Conservation (phyloP, 2,797 vertebrate species). For the Tenualosa ilisha region DNA sequence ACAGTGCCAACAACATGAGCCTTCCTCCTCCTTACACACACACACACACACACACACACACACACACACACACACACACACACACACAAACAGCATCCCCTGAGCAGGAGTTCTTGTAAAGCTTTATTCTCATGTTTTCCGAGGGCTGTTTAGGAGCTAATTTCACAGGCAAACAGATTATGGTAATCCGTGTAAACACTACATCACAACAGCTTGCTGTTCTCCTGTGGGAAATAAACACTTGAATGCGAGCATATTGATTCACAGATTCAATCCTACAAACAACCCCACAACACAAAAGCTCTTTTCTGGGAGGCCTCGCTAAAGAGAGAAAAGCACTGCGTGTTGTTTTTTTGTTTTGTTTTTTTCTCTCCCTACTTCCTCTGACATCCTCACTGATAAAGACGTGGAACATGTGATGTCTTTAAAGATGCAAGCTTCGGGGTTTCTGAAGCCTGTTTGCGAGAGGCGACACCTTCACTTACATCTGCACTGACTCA, state of each 20-base stretch:
- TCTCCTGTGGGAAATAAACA: conserved; percentile 78
- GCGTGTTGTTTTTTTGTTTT: no score
- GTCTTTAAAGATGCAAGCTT: conserved; percentile 28
- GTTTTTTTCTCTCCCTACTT: not conserved
- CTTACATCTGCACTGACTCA: conserved; percentile 7
- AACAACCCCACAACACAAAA: conserved; percentile 69
- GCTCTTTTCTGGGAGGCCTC: conserved; percentile 72
- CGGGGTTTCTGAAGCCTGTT: conserved; percentile 28
- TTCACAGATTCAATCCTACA: conserved; percentile 68
- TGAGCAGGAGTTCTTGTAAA: conserved; percentile 66
- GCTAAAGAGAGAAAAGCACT: conserved; percentile 60
- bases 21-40: conserved; percentile 22
- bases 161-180: conserved; percentile 85
- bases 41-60: conserved; percentile 23
- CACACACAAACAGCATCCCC: conserved; percentile 63
- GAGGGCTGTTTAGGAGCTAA: conserved; percentile 78
- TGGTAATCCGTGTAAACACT: conserved; percentile 84
- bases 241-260: conserved; percentile 76
- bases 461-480: not conserved
- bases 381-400: conserved; percentile 43
- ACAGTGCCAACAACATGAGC: conserved; percentile 60
- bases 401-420: conserved; percentile 45
- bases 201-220: conserved; percentile 79
- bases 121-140: conserved; percentile 70
- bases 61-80: conserved; percentile 37